phyloP scores from a whole-genome alignment of 1,140 invertebrate genomes.

The Macrostomum lignano region DNA sequence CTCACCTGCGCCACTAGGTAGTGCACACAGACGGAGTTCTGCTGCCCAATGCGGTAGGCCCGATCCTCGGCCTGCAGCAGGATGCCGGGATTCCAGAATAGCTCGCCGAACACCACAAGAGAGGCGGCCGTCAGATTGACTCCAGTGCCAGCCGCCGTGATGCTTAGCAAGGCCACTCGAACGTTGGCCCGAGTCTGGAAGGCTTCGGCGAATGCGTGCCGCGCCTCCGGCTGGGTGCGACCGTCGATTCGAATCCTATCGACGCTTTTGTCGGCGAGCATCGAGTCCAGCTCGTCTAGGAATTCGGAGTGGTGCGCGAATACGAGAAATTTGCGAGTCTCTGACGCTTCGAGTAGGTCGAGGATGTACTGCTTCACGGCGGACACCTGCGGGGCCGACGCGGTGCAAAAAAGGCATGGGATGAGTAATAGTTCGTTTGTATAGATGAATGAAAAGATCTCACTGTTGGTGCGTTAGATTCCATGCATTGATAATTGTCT shows the following conservation, averaged over 20 bases:
- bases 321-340: slow-evolving; percentile 63
- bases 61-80: slow-evolving; percentile 50
- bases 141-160: slow-evolving; percentile 66
- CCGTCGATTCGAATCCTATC: slow-evolving; percentile 58
- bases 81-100: slow-evolving; percentile 83
- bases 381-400: too few relatives aligned
- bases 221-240: slow-evolving; percentile 32
- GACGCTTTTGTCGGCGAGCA: slow-evolving; percentile 12
- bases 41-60: slow-evolving; percentile 69
- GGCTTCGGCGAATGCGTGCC: slow-evolving; percentile 37
- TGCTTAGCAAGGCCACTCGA: slow-evolving; percentile 53
- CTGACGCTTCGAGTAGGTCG: slow-evolving; percentile 33
- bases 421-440: too few relatives aligned
- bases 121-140: slow-evolving; percentile 58
- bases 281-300: slow-evolving; percentile 33
- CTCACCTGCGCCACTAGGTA: slow-evolving; percentile 82
- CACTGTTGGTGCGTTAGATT: too few relatives aligned
- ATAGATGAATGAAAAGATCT: too few relatives aligned
- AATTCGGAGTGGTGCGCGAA: slow-evolving; percentile 67
- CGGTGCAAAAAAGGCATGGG: too few relatives aligned
- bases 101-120: slow-evolving; percentile 70
- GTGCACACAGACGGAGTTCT: slow-evolving; percentile 36
- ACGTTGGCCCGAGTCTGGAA: slow-evolving; percentile 46
- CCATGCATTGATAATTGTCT: too few relatives aligned
- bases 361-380: slow-evolving; percentile 23